These are phyloP conservation scores for Petrocephalus microphthalmus DNA, from an alignment of 2,113 vertebrate species.

Conservation along the genomic window DNA sequence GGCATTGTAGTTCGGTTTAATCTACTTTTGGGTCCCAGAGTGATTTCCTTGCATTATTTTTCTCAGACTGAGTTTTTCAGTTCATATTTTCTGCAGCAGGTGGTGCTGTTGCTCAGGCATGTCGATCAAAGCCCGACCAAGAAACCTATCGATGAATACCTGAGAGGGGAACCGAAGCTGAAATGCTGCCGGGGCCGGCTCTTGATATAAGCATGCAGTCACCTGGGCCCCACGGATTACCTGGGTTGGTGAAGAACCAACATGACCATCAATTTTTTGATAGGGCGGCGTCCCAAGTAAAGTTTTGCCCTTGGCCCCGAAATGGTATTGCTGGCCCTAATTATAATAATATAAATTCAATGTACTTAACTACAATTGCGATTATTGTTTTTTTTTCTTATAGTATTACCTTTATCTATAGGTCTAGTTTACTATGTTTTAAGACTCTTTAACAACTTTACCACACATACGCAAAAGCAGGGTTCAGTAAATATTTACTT, in stretches of 20 bases:
- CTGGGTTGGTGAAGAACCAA: neutral
- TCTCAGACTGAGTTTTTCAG: neutral
- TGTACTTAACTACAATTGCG: neutral
- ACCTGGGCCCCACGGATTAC: neutral
- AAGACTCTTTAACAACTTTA: neutral
- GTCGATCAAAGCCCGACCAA: neutral
- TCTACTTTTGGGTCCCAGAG: neutral
- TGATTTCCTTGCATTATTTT: neutral
- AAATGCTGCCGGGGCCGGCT: neutral
- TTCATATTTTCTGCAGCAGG: neutral
- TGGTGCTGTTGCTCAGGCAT: neutral
- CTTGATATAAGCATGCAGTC: neutral
- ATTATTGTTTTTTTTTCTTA: neutral
- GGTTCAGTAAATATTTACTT: neutral
- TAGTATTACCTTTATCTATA: neutral
- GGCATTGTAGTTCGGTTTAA: neutral
- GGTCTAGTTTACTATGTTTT: neutral
- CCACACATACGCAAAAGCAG: neutral
- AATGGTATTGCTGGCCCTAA: neutral
- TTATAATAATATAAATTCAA: neutral
- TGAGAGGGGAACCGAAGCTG: neutral
- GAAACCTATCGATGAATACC: neutral
- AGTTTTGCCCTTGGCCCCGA: neutral
- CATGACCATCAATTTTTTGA: neutral
- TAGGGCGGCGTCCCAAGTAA: neutral